Base-by-base conservation (phyloP, 2,797 vertebrate genomes). In the Gouania willdenowi region DNA sequence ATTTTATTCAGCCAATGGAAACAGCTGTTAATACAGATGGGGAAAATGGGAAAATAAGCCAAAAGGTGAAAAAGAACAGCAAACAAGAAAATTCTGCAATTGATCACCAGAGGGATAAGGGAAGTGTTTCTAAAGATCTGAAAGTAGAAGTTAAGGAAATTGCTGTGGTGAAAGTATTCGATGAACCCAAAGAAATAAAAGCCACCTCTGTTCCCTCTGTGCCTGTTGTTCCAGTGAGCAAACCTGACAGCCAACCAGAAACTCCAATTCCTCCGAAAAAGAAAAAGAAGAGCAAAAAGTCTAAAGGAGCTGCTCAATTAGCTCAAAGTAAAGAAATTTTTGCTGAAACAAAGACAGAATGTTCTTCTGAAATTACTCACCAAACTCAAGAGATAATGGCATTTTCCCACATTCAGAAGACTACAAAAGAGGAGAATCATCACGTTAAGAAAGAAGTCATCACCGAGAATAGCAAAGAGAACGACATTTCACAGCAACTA, bases 251-350 rank as follows among this genome's bases (percentile, higher is more conserved):
- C 29, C 71, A 78, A 58, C 26, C 32, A 31, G 76, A 68, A 60
- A 55, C 26, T 36, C 60, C 31, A 24, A 44, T 70, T 43, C 47
- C 61, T 27, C 5, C 41, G 35, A 89, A 82, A 53, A 89, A 71
- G 75, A 88, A 85, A 61, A 84, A 83, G 69, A 91, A 89, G 52
- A 76, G 77, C 44, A 90, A 86, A 65, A 91, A 87, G 58, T 81
- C 84, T 5, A 89, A 82, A 72, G 79, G 46, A 2, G 36, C 4
- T 17, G 24, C 58, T 35, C 80, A 77, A 19, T 13, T 50, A 15
- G 30, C 41, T 56, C 82, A 79, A 54, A 36, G 30, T 20, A 87
- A 82, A 70, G 61, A 83, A 16, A 57, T 46, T 22, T 24, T 28
- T 11, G 46, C 41, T 21, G 85, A 88, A 18, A 47, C 58, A 46